Conservation (phyloP, 2,113 vertebrate genomes). For the Brachyhypopomus occidentalis region DNA sequence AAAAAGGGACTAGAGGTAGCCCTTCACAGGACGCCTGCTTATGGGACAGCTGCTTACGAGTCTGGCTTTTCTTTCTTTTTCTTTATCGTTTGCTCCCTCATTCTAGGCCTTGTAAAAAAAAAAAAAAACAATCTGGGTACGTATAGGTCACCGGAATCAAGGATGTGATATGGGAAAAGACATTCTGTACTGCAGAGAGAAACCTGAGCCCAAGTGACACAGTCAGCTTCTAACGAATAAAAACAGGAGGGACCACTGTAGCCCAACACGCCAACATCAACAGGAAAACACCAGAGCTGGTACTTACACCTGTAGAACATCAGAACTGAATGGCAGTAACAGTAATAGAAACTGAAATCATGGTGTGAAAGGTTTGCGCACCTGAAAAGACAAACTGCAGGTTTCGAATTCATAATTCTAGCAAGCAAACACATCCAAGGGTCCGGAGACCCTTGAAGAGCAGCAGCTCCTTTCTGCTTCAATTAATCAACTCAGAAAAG, state of each 20-base stretch:
- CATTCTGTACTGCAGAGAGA: slow-evolving; percentile 43
- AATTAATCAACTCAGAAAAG: slow-evolving; percentile 37
- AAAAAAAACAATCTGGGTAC: slow-evolving; percentile 40
- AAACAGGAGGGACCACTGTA: slow-evolving; percentile 34
- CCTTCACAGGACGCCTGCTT: not conserved
- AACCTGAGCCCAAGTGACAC: slow-evolving; percentile 63
- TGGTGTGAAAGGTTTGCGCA: no score
- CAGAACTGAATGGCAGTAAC: not conserved
- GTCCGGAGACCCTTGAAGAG: slow-evolving; percentile 44
- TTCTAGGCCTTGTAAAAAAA: slow-evolving; percentile 36
- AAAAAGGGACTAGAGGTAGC: not conserved
- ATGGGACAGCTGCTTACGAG: no score
- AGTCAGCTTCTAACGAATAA: slow-evolving; percentile 62
- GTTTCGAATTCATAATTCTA: not conserved
- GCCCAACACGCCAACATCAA: slow-evolving; percentile 2
- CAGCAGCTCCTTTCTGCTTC: slow-evolving; percentile 43
- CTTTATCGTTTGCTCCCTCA: not conserved
- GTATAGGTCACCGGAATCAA: slow-evolving; percentile 58
- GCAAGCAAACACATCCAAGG: not conserved
- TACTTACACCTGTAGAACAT: not conserved
- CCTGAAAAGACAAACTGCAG: not conserved
- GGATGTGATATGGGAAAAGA: slow-evolving; percentile 43
- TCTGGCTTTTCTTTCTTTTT: not conserved
- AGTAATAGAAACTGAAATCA: not conserved
- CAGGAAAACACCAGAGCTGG: not conserved